Conservation (phyloP, 2,113 vertebrate genomes). For the Lucifuga dentata region DNA sequence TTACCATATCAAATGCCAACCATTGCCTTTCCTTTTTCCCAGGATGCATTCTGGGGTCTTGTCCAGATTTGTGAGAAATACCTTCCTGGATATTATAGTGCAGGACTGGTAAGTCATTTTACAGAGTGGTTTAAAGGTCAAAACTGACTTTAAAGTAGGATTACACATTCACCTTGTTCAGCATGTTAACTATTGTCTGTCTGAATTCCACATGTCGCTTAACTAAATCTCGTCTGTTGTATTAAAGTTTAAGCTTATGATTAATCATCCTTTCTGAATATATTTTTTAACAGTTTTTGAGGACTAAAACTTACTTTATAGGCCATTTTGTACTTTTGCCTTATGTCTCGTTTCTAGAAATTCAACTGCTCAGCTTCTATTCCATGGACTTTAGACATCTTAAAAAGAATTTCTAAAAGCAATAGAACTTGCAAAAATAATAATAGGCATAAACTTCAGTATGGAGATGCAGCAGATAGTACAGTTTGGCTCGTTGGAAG, state of each 20-base stretch:
- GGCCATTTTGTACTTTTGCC: not conserved
- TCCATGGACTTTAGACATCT: too few relatives aligned
- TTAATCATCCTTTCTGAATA: too few relatives aligned
- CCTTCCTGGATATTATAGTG: conserved; percentile 87
- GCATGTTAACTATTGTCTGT: conserved; percentile 15
- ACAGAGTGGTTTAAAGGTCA: not conserved
- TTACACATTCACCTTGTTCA: conserved; percentile 10
- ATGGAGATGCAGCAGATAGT: not conserved
- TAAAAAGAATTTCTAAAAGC: too few relatives aligned
- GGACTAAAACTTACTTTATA: not conserved
- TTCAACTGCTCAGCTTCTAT: not conserved
- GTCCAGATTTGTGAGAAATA: conserved; percentile 89
- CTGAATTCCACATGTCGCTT: not conserved
- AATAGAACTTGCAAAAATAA: too few relatives aligned
- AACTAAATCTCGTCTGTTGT: not conserved
- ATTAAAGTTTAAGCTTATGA: too few relatives aligned
- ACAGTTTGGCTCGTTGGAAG: not conserved
- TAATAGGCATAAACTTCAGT: too few relatives aligned
- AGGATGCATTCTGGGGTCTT: conserved; percentile 87
- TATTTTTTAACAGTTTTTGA: not conserved
- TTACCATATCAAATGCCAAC: not conserved
- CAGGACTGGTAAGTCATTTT: conserved; percentile 80
- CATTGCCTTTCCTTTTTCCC: not conserved
- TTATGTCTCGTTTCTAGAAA: not conserved
- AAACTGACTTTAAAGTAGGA: not conserved